Evolutionary conservation across 2,888 invertebrate species (phyloP), one percentile per base, ranked within the genome.

Genomic region (Embidobia sp.): DNA sequence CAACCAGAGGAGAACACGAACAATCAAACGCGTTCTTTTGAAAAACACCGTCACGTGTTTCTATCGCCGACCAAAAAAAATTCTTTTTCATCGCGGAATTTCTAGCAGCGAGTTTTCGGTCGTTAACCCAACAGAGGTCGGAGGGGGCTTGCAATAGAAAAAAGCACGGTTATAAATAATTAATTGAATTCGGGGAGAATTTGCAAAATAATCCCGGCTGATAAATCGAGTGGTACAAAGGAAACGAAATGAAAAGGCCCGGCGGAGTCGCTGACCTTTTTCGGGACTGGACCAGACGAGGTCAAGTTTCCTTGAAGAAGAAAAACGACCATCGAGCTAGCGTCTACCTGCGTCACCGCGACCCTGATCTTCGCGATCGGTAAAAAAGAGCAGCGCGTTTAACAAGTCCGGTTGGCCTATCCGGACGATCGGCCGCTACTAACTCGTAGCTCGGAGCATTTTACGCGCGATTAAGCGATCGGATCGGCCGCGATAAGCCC

Each of bases 181-280:
- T 49, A 70, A 70, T 59, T 48, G 13, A 70, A 48, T 48, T 67
- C 57, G 37, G 33, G 16, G n/a, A 33, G 46, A 59, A 53, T 69
- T 37, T 49, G 69, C 69, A 57, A 57, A 57, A 57, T 49, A 59
- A 57, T 69, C 19, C 19, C 33, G 46, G 19, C 18, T 59, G 69
- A 59, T 49, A 49, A 59, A 57, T 69, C 53, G 66, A 11, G 10
- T 10, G 37, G 18, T 48, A 57, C 53, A 61, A 63, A 59, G 42
- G 53, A 53, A 49, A 59, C 27, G 49, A 63, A 48, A 67, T 67
- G 67, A 61, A 51, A 70, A 70, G 69, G 31, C 29, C 11, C 44
- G 19, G 44, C 29, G 27, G 53, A 79, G 73, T 79, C 79, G 79
- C 57, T 79, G 81, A 81, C 79, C 79, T 70, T 79, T 79, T 80